A percentile compares a stretch with the other conserved stretches of the same genome.
Evolutionary conservation across 2,113 vertebrate genomes (phyloP).

Genomic region (Xiphorhynchus elegans): DNA sequence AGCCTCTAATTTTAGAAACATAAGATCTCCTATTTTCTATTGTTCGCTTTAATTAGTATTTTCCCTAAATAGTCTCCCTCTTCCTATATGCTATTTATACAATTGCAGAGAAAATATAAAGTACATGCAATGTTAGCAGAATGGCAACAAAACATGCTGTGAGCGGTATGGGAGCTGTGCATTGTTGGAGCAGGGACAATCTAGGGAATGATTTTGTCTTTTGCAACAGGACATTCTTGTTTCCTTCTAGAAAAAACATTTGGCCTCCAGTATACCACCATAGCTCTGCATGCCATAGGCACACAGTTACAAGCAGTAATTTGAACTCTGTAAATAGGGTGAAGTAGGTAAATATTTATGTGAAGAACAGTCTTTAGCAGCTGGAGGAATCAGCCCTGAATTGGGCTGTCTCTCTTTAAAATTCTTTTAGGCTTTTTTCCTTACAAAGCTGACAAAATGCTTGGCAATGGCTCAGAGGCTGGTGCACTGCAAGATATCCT

Average conservation of each 20-base stretch:
- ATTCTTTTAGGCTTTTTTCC: not conserved
- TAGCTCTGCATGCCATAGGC: not conserved
- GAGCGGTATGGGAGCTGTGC: conserved; percentile 8
- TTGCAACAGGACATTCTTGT: not conserved
- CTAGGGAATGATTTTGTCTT: conserved; percentile 21
- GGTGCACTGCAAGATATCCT: conserved; percentile 19
- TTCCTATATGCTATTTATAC: conserved; percentile 79
- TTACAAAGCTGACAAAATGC: conserved; percentile 1
- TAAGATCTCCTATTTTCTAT: conserved; percentile 69
- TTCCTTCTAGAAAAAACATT: not conserved
- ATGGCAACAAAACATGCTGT: conserved; percentile 23
- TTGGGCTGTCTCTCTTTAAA: conserved; percentile 8
- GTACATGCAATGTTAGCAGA: conserved; percentile 68
- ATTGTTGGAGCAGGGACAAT: conserved; percentile 42
- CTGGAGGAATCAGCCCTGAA: not conserved
- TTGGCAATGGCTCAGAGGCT: conserved; percentile 26
- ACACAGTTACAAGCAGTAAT: not conserved
- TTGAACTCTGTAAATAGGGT: not conserved
- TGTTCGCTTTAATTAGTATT: conserved; percentile 84
- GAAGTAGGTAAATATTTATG: not conserved
- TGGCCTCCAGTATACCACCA: not conserved
- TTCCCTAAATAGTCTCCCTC: conserved; percentile 74
- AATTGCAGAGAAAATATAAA: conserved; percentile 68
- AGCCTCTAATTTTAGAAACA: conserved; percentile 80
- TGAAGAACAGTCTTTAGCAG: not conserved